Conservation (phyloP, 2,113 vertebrate species). For the Mixornis gularis region DNA sequence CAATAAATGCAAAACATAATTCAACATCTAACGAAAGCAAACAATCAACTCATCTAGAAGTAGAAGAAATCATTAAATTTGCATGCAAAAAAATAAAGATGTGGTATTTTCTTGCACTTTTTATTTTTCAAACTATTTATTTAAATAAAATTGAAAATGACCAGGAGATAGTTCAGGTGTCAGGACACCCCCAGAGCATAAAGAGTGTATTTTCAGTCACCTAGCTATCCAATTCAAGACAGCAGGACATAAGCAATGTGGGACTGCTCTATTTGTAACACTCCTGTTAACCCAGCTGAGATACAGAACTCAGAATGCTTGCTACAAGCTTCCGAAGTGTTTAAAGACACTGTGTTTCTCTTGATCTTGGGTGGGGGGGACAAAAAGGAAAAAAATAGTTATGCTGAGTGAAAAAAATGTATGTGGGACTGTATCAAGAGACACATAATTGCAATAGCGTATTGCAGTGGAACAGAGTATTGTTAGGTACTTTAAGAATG, state of each 20-base stretch:
- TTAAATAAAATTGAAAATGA: background rate
- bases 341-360: background rate
- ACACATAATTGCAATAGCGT: background rate
- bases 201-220: background rate
- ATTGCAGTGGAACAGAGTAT: background rate
- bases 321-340: background rate
- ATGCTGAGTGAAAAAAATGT: background rate
- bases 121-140: background rate
- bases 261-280: background rate
- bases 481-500: background rate
- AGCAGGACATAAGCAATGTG: background rate
- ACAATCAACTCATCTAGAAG: background rate
- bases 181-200: background rate
- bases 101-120: background rate
- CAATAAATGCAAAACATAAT: background rate
- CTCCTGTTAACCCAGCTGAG: background rate
- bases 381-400: background rate
- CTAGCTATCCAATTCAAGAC: background rate
- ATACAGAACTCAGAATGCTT: background rate
- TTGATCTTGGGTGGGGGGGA: fast-evolving
- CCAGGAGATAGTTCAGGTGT: background rate
- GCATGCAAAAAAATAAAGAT: background rate
- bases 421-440: background rate
- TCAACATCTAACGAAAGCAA: background rate
- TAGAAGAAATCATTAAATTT: background rate